A percentile compares a stretch with the other conserved stretches of the same genome.
Conservation (phyloP, 2,888 invertebrate genomes). For the Alviniconcha strummeri region DNA sequence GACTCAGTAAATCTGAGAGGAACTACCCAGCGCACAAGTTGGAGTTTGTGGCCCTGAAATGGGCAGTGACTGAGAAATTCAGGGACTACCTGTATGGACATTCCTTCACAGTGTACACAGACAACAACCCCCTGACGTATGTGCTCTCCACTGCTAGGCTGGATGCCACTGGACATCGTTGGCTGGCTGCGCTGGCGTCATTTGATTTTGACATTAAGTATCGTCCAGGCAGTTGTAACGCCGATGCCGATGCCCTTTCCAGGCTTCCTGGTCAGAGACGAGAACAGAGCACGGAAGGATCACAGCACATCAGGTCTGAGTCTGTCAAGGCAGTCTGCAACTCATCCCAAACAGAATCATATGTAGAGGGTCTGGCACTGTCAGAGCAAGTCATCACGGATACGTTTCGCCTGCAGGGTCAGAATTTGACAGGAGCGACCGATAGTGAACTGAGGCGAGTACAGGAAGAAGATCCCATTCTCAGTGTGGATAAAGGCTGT, state of each 20-base stretch:
- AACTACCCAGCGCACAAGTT: constrained; percentile 40
- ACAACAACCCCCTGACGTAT: no score
- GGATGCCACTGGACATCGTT: constrained; percentile 28
- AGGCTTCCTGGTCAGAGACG: no score
- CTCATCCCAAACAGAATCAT: background rate
- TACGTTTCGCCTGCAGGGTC: background rate
- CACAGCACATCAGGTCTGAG: background rate
- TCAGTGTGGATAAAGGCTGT: background rate
- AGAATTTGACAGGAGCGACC: background rate
- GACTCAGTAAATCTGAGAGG: constrained; percentile 36
- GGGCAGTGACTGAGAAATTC: constrained; percentile 43
- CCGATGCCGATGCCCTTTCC: constrained; percentile 24
- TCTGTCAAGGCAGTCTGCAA: background rate
- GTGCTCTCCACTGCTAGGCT: background rate
- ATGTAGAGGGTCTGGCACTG: background rate
- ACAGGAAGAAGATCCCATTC: no score
- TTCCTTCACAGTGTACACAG: background rate
- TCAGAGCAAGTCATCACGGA: background rate
- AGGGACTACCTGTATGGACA: constrained; percentile 22
- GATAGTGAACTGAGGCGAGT: no score
- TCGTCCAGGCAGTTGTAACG: constrained; percentile 21
- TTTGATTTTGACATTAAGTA: constrained; percentile 27
- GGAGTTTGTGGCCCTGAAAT: constrained; percentile 43
- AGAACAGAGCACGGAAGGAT: background rate
- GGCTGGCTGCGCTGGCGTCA: constrained; percentile 25